Evolutionary conservation across 2,888 invertebrate species (phyloP).

Genomic region (Myathropa florea): DNA sequence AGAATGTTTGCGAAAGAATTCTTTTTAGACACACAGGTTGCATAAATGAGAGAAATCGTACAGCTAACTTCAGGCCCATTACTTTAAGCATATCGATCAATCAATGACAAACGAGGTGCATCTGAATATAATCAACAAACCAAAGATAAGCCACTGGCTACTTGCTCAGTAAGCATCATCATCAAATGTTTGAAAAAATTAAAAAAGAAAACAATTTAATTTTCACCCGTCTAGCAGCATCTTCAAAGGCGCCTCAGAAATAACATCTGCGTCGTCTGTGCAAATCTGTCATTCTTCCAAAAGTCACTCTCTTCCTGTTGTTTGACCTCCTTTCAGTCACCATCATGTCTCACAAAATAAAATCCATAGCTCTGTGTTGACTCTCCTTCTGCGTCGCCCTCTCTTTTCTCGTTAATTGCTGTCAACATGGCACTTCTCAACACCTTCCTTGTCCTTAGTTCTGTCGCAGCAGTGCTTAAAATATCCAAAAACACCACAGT

Average conservation of each 20-base stretch:
- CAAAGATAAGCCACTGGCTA: no score
- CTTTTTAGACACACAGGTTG: no score
- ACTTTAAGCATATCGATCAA: no score
- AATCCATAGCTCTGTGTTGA: neutral
- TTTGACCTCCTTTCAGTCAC: neutral
- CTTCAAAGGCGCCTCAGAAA: neutral
- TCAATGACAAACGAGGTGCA: no score
- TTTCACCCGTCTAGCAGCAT: neutral
- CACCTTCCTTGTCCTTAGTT: neutral
- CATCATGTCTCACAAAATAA: neutral
- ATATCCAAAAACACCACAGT: neutral
- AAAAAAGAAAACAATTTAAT: neutral
- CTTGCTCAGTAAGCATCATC: no score
- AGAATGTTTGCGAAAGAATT: no score
- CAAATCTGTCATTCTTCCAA: neutral
- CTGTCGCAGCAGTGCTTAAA: neutral
- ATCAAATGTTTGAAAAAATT: neutral
- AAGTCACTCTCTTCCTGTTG: neutral
- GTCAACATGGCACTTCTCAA: neutral
- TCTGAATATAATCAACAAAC: no score
- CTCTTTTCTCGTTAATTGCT: neutral
- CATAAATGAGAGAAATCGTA: no score
- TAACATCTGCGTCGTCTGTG: neutral
- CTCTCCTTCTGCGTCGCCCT: neutral
- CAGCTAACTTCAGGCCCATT: no score